Evolutionary conservation across 2,888 invertebrate species (phyloP), one percentile per base, ranked within the genome.

Genomic region (Agonopterix subpropinquella): DNA sequence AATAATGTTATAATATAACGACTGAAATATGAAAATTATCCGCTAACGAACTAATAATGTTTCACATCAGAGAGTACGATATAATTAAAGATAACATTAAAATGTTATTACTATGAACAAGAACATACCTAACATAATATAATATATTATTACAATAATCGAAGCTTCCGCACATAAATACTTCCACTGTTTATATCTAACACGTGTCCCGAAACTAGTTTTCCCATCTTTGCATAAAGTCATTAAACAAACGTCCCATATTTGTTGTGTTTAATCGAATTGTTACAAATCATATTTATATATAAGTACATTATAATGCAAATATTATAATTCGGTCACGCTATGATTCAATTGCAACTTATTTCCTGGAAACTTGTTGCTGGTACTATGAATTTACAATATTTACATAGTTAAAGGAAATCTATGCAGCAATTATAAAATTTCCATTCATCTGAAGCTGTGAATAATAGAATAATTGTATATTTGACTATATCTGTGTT

Each of bases 281-380:
- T 51, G 45, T 47, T 36, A 43, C 45, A 43, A 47, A 18, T 48
- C 45, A 49, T 47, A 47, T 47, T 37, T 47, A 55, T 55, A 54
- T 52, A 52, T 52, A 55, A 18, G 28, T 28, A 28, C 7, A 51
- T 49, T 53, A 48, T 43, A 46, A 49, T 51, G 48, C 59, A 63
- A 61, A 56, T 58, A 62, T 56, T 62, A 53, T 63, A 65, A 58
- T 49, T 52, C 54, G 58, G 55, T 62, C 64, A 61, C 66, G 63
- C 63, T 58, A 61, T 60, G 65, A 65, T 62, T 67, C 64, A 65
- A 68, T 70, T 68, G 62, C 64, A 58, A 59, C 64, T 52, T 56
- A 59, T 65, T 73, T 74, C 72, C 73, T 63, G 68, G 69, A 70
- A 73, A 69, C 60, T 62, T 53, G 52, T 50, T 42, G 52, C 53